These are phyloP conservation scores for Notiomystis cincta DNA, from an alignment of 2,113 vertebrate genomes.

Conservation along the genomic window DNA sequence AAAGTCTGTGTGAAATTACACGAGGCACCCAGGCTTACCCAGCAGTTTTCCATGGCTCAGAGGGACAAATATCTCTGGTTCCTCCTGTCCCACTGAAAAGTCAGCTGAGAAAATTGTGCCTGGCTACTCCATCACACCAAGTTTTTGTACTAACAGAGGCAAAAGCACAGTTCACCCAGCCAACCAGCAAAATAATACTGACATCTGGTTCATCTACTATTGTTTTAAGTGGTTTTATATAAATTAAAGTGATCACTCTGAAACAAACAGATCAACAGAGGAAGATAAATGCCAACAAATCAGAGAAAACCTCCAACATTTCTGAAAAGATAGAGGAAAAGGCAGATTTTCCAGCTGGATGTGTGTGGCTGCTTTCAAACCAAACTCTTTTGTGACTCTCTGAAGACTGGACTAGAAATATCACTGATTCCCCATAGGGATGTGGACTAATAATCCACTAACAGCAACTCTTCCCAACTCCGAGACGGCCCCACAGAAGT, in stretches of 20 bases:
- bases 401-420: conserved; percentile 41
- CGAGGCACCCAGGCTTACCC: not conserved
- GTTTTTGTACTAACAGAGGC: not conserved
- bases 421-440: not conserved
- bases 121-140: not conserved
- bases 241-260: not conserved
- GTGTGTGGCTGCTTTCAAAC: conserved; percentile 2
- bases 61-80: not conserved
- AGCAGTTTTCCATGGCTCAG: not conserved
- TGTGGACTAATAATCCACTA: conserved; percentile 2
- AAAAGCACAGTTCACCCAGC: not conserved
- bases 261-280: not conserved
- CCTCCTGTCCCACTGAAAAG: not conserved
- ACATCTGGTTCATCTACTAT: not conserved
- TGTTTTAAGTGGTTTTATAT: not conserved
- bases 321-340: not conserved
- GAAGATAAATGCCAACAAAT: not conserved
- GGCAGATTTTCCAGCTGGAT: not conserved
- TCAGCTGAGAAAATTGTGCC: not conserved
- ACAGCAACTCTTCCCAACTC: conserved; percentile 14
- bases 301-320: not conserved
- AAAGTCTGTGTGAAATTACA: not conserved
- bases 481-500: not conserved
- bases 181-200: not conserved
- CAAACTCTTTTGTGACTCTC: conserved; percentile 6